phyloP scores from a whole-genome alignment of 2,888 invertebrate species.

The Euproctis similis region DNA sequence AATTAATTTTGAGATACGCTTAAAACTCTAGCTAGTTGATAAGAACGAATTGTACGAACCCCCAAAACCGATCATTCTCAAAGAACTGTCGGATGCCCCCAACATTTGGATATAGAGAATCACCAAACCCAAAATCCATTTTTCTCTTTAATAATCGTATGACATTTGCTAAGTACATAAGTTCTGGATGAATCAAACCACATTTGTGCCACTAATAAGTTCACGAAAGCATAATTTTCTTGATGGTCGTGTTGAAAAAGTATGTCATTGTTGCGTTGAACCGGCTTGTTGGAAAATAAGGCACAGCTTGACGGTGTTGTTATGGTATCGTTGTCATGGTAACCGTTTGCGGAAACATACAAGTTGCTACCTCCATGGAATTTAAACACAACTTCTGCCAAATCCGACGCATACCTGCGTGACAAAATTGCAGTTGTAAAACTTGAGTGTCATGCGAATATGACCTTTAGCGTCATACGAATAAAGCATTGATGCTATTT shows the following conservation, averaged over 20 bases:
- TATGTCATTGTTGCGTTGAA: conserved; percentile 43
- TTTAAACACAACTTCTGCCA: conserved; percentile 25
- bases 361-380: conserved; percentile 28
- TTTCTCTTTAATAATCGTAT: conserved; percentile 36
- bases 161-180: conserved; percentile 37
- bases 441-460: too few relatives aligned
- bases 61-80: conserved; percentile 46
- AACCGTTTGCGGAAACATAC: conserved; percentile 52
- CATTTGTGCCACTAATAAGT: conserved; percentile 33
- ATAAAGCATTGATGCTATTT: too few relatives aligned
- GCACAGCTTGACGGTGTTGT: conserved; percentile 58
- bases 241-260: conserved; percentile 25
- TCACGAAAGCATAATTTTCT: conserved; percentile 56
- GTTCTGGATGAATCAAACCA: conserved; percentile 22
- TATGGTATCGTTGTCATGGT: conserved; percentile 45
- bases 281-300: conserved; percentile 39
- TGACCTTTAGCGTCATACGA: too few relatives aligned
- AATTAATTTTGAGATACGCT: too few relatives aligned
- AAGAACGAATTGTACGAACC: too few relatives aligned
- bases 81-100: conserved; percentile 51
- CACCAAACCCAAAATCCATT: conserved; percentile 67
- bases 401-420: too few relatives aligned
- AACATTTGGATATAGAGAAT: conserved; percentile 57
- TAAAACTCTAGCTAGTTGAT: too few relatives aligned
- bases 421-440: too few relatives aligned